Conservation (phyloP, 2,888 invertebrate species). For the Drosophila ustulata region DNA sequence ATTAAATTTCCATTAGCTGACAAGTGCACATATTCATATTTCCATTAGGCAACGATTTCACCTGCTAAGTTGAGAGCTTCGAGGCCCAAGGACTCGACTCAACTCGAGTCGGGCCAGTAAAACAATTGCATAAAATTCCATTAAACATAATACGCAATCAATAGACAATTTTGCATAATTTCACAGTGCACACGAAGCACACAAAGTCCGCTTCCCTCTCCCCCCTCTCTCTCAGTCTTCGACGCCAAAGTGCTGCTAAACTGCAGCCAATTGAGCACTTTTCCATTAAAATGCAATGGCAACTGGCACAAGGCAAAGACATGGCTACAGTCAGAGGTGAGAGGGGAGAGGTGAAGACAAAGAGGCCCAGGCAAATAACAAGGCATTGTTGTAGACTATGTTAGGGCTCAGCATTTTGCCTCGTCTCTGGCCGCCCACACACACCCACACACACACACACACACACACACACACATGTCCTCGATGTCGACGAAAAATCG, state of each 20-base stretch:
- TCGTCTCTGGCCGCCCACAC: not conserved
- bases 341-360: not conserved
- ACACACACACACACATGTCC: constrained; percentile 27
- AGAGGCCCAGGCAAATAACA: constrained; percentile 46
- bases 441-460: constrained; percentile 9
- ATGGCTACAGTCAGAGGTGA: not conserved
- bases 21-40: constrained; percentile 47
- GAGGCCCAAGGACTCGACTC: not conserved
- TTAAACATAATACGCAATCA: constrained; percentile 72
- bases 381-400: constrained; percentile 54
- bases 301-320: constrained; percentile 30
- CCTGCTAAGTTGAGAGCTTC: constrained; percentile 7
- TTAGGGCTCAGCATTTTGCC: constrained; percentile 33
- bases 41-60: constrained; percentile 50
- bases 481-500: constrained; percentile 66
- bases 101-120: constrained; percentile 37
- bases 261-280: constrained; percentile 64
- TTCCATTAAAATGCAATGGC: constrained; percentile 71
- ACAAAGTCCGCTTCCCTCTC: not conserved
- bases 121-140: constrained; percentile 73
- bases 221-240: constrained; percentile 20
- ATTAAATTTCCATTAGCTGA: constrained; percentile 72
- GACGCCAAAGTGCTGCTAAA: constrained; percentile 60
- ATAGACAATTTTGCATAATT: constrained; percentile 74
- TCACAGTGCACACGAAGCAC: constrained; percentile 48